These are phyloP conservation scores for Aethina tumida DNA, from an alignment of 1,140 invertebrate genomes.

Conservation along the genomic window DNA sequence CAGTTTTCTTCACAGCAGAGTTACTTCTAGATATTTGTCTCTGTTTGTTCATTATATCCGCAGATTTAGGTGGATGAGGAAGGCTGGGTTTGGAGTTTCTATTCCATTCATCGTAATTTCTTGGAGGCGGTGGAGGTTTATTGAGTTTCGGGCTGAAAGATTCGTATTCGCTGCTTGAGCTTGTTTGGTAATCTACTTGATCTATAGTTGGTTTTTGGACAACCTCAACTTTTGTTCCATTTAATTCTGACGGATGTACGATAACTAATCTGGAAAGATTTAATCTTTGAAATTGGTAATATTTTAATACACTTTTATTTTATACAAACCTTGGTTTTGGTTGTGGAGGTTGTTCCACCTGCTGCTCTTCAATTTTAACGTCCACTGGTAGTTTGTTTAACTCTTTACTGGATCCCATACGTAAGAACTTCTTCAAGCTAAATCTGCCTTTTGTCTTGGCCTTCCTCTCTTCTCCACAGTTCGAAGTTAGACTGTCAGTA, in stretches of 20 bases:
- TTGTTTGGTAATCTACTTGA: conserved; percentile 39
- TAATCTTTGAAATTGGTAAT: no score
- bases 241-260: conserved; percentile 77
- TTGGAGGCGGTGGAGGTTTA: conserved; percentile 48
- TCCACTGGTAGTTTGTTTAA: conserved; percentile 40
- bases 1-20: conserved; percentile 38
- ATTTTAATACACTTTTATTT: no score
- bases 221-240: conserved; percentile 65
- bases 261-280: conserved; percentile 54
- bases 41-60: conserved; percentile 49
- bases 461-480: conserved; percentile 47
- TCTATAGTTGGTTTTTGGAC: conserved; percentile 40
- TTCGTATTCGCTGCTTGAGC: conserved; percentile 29
- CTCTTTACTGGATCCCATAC: conserved; percentile 63
- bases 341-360: conserved; percentile 20
- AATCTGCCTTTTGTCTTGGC: conserved; percentile 55
- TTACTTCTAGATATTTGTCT: conserved; percentile 35
- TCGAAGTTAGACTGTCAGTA: conserved; percentile 51
- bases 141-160: conserved; percentile 7
- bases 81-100: conserved; percentile 47
- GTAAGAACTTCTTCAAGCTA: conserved; percentile 71
- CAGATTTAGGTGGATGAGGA: conserved; percentile 60
- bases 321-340: conserved; percentile 14
- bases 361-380: conserved; percentile 41
- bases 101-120: conserved; percentile 42